These are phyloP conservation scores for Pipra filicauda DNA, from an alignment of 2,113 vertebrate species.

Conservation along the genomic window DNA sequence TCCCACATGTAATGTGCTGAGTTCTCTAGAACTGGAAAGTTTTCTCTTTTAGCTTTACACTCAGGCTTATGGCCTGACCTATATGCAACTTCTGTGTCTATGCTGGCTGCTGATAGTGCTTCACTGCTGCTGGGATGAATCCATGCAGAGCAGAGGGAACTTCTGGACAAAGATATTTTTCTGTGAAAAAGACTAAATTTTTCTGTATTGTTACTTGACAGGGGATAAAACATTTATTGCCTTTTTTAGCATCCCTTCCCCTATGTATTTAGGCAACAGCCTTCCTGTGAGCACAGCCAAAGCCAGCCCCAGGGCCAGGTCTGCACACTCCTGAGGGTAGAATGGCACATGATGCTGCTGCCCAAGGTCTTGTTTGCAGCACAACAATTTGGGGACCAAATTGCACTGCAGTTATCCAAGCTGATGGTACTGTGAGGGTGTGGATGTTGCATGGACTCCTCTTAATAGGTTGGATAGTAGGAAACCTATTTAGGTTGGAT, in stretches of 20 bases:
- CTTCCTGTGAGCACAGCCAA: background rate
- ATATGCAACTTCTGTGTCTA: rapidly evolving
- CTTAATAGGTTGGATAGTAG: background rate
- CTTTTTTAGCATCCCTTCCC: rapidly evolving
- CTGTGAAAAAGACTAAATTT: background rate
- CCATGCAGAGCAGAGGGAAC: background rate
- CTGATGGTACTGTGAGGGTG: rapidly evolving
- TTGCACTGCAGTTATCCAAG: background rate
- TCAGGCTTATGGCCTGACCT: background rate
- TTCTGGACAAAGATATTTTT: background rate
- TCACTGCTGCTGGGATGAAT: background rate
- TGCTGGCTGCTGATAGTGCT: background rate
- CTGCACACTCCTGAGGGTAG: background rate
- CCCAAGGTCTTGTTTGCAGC: background rate
- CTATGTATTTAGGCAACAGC: background rate
- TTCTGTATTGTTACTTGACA: background rate
- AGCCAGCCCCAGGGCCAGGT: background rate
- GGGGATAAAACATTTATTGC: background rate
- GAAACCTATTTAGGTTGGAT: background rate
- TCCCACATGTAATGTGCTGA: background rate
- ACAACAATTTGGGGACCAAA: background rate
- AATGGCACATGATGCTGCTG: background rate
- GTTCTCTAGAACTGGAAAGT: background rate
- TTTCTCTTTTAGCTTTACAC: background rate
- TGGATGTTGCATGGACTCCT: background rate